Conservation (phyloP, 2,113 vertebrate species). For the Corydoras maculifer region DNA sequence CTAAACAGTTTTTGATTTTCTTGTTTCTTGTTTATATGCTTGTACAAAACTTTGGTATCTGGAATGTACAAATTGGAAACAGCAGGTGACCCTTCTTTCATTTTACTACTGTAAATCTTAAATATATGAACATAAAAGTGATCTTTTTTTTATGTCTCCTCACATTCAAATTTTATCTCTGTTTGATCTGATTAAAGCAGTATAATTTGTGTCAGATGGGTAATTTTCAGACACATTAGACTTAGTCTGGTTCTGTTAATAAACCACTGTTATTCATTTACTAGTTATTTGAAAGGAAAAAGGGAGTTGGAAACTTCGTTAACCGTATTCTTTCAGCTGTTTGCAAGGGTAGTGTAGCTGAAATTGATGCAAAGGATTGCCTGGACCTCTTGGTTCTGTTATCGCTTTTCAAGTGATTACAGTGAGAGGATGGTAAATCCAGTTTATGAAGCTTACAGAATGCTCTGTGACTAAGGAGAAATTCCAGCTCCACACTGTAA, state of each 20-base stretch:
- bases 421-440: slow-evolving; percentile 43
- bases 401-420: slow-evolving; percentile 56
- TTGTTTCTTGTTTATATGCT: too few relatives aligned
- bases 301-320: slow-evolving; percentile 23
- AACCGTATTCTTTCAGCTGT: slow-evolving; percentile 61
- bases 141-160: not conserved
- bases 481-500: slow-evolving; percentile 49
- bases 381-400: slow-evolving; percentile 45
- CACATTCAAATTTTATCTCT: too few relatives aligned
- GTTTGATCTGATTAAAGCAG: slow-evolving; percentile 25
- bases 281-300: slow-evolving; percentile 54
- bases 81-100: too few relatives aligned
- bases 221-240: slow-evolving; percentile 38
- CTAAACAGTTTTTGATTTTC: too few relatives aligned
- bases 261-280: slow-evolving; percentile 63
- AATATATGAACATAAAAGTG: too few relatives aligned
- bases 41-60: too few relatives aligned
- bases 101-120: too few relatives aligned
- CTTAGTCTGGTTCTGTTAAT: slow-evolving; percentile 46
- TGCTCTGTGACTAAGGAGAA: slow-evolving; percentile 51
- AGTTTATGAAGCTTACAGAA: slow-evolving; percentile 51
- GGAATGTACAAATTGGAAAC: too few relatives aligned
- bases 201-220: slow-evolving; percentile 42
- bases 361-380: slow-evolving; percentile 47
- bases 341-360: slow-evolving; percentile 58